A percentile compares a stretch with the other conserved stretches of the same genome.
Evolutionary conservation across 2,797 vertebrate genomes (phyloP).

Genomic region (Clarias platycephalus): DNA sequence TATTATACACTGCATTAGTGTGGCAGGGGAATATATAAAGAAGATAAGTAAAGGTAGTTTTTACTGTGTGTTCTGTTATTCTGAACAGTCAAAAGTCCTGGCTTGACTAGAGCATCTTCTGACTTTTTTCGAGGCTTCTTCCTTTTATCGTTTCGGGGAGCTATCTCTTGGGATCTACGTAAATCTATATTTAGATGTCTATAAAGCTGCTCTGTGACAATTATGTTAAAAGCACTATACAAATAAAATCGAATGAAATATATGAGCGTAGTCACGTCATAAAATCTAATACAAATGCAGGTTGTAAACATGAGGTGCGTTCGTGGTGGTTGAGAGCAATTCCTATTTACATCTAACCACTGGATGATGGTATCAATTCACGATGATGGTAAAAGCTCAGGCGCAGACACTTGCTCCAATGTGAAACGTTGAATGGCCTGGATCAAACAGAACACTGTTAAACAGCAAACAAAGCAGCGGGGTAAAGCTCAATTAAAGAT

Average conservation of each 20-base stretch:
- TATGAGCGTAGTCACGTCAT: background rate
- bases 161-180: background rate
- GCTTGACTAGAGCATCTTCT: too few species aligned
- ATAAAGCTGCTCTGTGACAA: background rate
- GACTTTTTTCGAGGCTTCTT: background rate
- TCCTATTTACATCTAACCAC: background rate
- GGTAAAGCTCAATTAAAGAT: slow-evolving; percentile 10
- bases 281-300: background rate
- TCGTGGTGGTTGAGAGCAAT: background rate
- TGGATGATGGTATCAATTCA: too few species aligned
- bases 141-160: background rate
- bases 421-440: background rate
- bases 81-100: too few species aligned
- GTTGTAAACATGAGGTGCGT: background rate
- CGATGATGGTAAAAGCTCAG: background rate
- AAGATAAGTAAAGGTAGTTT: too few species aligned
- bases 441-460: background rate
- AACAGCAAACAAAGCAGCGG: background rate
- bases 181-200: background rate
- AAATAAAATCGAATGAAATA: background rate
- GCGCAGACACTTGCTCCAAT: too few species aligned
- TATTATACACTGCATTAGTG: too few species aligned
- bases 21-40: too few species aligned
- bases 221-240: background rate
- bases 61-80: too few species aligned